Conservation (phyloP, 1,140 invertebrate genomes). For the Cardiocondyla obscurior region DNA sequence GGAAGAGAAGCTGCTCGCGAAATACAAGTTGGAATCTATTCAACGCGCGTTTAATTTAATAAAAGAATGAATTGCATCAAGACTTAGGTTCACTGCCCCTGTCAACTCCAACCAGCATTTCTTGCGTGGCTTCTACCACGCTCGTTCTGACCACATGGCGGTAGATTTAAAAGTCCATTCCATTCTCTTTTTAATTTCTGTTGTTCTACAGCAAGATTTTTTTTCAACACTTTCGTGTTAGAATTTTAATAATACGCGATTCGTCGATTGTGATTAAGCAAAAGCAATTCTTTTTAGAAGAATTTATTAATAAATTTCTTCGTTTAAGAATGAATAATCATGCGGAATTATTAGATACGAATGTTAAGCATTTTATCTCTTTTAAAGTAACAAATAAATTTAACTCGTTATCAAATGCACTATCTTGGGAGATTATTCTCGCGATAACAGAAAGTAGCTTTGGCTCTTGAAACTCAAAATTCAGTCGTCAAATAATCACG, state of each 20-base stretch:
- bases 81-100: no score
- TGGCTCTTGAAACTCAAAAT: background rate
- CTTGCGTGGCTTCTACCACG: background rate
- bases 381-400: background rate
- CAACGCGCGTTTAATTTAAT: background rate
- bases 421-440: background rate
- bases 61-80: no score
- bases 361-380: background rate
- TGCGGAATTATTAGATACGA: background rate
- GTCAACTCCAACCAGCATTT: background rate
- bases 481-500: background rate
- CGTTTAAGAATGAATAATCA: background rate
- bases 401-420: background rate
- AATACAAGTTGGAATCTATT: background rate
- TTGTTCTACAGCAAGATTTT: no score
- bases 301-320: background rate
- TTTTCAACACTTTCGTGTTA: background rate
- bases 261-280: background rate
- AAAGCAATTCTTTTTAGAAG: background rate
- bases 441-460: background rate
- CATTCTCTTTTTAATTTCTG: no score
- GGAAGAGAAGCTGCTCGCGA: background rate
- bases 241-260: background rate
- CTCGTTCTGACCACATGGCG: slow-evolving; percentile 13
- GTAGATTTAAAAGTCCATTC: slow-evolving; percentile 33